These are phyloP conservation scores for Perizoma flavofasciatum DNA, from an alignment of 2,888 invertebrate species.

Conservation along the genomic window DNA sequence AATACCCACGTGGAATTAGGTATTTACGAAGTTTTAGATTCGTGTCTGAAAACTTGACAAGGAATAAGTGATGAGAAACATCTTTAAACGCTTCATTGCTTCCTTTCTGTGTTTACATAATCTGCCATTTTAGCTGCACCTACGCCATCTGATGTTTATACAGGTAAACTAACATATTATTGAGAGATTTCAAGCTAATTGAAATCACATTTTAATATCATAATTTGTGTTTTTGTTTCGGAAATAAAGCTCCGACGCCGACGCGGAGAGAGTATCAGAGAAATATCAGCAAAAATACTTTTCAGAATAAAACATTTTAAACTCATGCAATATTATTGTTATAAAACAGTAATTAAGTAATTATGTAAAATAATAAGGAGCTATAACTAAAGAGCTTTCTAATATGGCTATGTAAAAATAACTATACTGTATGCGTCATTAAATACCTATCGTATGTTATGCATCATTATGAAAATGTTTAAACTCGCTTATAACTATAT, in stretches of 20 bases:
- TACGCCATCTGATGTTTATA: slow-evolving; percentile 50
- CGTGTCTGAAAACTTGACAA: background rate
- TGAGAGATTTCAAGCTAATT: slow-evolving; percentile 2
- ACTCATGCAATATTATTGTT: too few relatives aligned
- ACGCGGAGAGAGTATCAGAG: too few relatives aligned
- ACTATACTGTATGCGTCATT: too few relatives aligned
- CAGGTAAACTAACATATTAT: slow-evolving; percentile 15
- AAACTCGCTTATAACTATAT: slow-evolving; percentile 14
- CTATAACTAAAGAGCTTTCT: too few relatives aligned
- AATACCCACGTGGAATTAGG: too few relatives aligned
- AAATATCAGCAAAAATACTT: too few relatives aligned
- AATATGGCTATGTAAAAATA: too few relatives aligned
- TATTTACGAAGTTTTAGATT: background rate
- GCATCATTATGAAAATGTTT: background rate
- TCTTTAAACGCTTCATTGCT: slow-evolving; percentile 60
- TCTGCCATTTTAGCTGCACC: slow-evolving; percentile 50
- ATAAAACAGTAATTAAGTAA: too few relatives aligned
- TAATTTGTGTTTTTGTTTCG: background rate
- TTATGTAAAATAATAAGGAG: too few relatives aligned
- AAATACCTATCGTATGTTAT: too few relatives aligned
- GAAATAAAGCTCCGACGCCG: too few relatives aligned
- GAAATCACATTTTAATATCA: background rate
- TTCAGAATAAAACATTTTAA: too few relatives aligned
- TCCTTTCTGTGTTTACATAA: slow-evolving; percentile 44
- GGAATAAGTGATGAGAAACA: slow-evolving; percentile 50